Evolutionary conservation across 1,140 invertebrate species (phyloP).

Genomic region (Diorhabda elongata): DNA sequence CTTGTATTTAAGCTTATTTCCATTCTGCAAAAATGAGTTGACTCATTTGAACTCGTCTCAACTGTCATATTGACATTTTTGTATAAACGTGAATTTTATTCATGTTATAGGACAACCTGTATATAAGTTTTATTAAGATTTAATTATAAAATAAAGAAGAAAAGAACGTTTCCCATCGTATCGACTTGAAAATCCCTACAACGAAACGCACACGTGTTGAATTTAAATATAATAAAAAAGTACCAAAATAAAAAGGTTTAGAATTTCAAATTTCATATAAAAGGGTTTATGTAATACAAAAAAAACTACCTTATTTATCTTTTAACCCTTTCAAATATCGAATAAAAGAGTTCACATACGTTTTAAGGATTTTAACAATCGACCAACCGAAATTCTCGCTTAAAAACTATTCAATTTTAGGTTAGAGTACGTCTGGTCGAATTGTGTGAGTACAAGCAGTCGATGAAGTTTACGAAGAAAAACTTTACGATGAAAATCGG

Average conservation of each 20-base stretch:
- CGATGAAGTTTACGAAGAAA: slow-evolving; percentile 4
- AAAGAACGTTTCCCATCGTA: too few species aligned
- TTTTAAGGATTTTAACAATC: slow-evolving; percentile 22
- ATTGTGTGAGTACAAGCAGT: neutral
- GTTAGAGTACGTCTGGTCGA: slow-evolving; percentile 5
- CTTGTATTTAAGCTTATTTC: too few species aligned
- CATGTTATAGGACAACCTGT: too few species aligned
- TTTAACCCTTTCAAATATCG: slow-evolving; percentile 20
- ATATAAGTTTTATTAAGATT: too few species aligned
- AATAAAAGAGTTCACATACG: slow-evolving; percentile 23
- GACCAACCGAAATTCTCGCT: neutral
- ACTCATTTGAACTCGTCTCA: too few species aligned
- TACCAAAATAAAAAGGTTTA: slow-evolving; percentile 19
- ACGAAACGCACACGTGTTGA: slow-evolving; percentile 18
- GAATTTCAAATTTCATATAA: slow-evolving; percentile 21
- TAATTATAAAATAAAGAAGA: too few species aligned
- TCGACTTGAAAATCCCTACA: slow-evolving; percentile 16
- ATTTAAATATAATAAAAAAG: slow-evolving; percentile 22
- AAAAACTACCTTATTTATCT: slow-evolving; percentile 23
- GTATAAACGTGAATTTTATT: too few species aligned
- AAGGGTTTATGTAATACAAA: slow-evolving; percentile 20
- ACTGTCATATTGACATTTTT: too few species aligned
- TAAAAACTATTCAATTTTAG: slow-evolving; percentile 1
- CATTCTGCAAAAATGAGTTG: too few species aligned
- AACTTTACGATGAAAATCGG: slow-evolving; percentile 5